phyloP scores from a whole-genome alignment of 2,113 vertebrate species.

The Numida meleagris region DNA sequence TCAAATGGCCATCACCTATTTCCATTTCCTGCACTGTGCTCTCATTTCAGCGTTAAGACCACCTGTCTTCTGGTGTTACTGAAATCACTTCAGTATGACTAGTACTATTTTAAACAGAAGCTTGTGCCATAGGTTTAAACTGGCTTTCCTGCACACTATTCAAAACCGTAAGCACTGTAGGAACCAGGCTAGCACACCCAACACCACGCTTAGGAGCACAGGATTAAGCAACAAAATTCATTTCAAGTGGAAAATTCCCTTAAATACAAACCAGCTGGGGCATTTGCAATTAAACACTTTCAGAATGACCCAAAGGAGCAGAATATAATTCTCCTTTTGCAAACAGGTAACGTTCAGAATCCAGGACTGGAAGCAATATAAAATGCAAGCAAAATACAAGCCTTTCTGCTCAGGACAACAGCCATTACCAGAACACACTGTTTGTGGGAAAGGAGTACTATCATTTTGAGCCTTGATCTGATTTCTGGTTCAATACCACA shows the following conservation, averaged over 20 bases:
- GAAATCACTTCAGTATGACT: not conserved
- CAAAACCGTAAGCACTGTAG: not conserved
- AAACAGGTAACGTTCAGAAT: not conserved
- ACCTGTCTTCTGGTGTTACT: not conserved
- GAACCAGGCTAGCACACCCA: not conserved
- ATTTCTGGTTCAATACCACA: not conserved
- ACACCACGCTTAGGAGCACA: not conserved
- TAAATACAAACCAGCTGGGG: not conserved
- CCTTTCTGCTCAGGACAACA: not conserved
- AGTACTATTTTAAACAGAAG: not conserved
- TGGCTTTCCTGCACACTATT: not conserved
- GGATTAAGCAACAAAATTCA: not conserved
- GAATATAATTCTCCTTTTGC: not conserved
- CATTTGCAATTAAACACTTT: not conserved
- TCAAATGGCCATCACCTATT: not conserved
- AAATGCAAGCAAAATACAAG: not conserved
- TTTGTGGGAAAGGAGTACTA: not conserved
- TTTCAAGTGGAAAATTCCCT: not conserved
- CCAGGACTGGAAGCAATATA: not conserved
- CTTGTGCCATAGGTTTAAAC: not conserved
- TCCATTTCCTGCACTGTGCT: not conserved
- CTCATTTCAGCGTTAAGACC: not conserved
- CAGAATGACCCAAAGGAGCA: not conserved
- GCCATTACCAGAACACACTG: rapidly evolving
- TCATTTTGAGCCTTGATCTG: not conserved